Evolutionary conservation across 2,113 vertebrate genomes (phyloP).

Genomic region (Platycercus adscitus): DNA sequence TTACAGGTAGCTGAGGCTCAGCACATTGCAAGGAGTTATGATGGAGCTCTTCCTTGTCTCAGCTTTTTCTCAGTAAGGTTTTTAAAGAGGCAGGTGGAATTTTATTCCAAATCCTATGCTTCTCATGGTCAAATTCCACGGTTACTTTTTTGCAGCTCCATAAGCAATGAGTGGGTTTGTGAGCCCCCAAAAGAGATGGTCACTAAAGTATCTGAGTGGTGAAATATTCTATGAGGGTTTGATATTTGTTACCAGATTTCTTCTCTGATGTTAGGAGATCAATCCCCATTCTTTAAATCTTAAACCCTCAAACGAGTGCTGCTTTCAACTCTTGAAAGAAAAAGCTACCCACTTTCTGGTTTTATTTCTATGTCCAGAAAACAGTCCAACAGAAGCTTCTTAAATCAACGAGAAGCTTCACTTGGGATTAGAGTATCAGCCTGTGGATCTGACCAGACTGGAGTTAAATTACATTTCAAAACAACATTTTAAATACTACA

Average conservation of each 20-base stretch:
- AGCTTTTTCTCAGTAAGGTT: neutral
- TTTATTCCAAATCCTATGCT: neutral
- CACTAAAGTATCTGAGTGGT: neutral
- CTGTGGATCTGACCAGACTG: constrained; percentile 38
- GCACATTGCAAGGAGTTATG: constrained; percentile 48
- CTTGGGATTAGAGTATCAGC: constrained; percentile 70
- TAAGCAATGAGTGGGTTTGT: neutral
- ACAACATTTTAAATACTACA: constrained; percentile 36
- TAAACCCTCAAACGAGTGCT: constrained; percentile 55
- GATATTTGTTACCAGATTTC: constrained; percentile 38
- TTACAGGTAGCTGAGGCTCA: constrained; percentile 66
- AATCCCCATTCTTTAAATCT: constrained; percentile 47
- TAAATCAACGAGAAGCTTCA: constrained; percentile 57
- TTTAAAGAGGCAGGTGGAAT: constrained; percentile 7
- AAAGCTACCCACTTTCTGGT: constrained; percentile 34
- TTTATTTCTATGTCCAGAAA: constrained; percentile 55
- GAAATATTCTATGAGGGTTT: constrained; percentile 23
- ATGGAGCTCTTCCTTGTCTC: constrained; percentile 22
- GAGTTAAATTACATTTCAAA: constrained; percentile 72
- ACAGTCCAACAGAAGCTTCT: constrained; percentile 57
- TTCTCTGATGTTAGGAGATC: constrained; percentile 63
- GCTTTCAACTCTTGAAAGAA: constrained; percentile 63
- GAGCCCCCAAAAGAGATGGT: neutral
- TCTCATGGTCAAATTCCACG: neutral
- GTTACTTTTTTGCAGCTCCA: neutral